Base-by-base conservation (phyloP, 2,888 invertebrate genomes). In the Encarsia formosa region DNA sequence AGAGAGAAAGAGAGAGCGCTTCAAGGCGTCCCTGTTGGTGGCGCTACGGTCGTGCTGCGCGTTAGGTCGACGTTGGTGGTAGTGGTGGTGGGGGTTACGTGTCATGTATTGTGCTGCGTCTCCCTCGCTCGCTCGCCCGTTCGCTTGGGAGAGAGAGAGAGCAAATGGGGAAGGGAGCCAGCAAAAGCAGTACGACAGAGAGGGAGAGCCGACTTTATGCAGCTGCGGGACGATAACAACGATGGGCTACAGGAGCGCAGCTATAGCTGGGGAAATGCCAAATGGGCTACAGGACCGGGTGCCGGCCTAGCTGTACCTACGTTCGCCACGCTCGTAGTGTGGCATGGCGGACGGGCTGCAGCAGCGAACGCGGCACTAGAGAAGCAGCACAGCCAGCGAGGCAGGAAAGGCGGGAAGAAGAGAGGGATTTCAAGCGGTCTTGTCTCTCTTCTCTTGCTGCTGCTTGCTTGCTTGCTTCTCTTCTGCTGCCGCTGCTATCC, bases 171-270 rank as follows among this genome's bases (percentile, higher is more conserved):
- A 46, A 49, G 22, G 45, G 20, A 52, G 24, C 34, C 34, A 45
- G 49, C 47, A 47, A 49, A 49, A 59, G 45, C 54, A 50, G 61
- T 59, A 58, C 61, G 60, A 58, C 46, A 58, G 63, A 61, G 61
- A 64, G 65, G 67, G 61, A 68, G 70, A 70, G 68, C 68, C 71
- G 71, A 75, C 75, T 75, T 75, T 75, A 75, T 75, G 75, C 75
- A 75, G 75, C 75, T 75, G 75, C 74, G 75, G 74, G 75, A 75
- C 74, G 75, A 75, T 75, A 75, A 75, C 75, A 75, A 74, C 74
- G 75, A 75, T 74, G 75, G 75, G 74, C 75, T 75, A 74, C 72
- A 75, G 75, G 75, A 75, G 70, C 62, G 71, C 66, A 66, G 70
- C 71, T 71, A 71, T 71, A 71, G 71, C 71, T 71, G 71, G 71